Percentiles rank a stretch among this genome's conserved stretches.
phyloP scores from a whole-genome alignment of 2,888 invertebrate genomes.

The Epirrhoe tristata region DNA sequence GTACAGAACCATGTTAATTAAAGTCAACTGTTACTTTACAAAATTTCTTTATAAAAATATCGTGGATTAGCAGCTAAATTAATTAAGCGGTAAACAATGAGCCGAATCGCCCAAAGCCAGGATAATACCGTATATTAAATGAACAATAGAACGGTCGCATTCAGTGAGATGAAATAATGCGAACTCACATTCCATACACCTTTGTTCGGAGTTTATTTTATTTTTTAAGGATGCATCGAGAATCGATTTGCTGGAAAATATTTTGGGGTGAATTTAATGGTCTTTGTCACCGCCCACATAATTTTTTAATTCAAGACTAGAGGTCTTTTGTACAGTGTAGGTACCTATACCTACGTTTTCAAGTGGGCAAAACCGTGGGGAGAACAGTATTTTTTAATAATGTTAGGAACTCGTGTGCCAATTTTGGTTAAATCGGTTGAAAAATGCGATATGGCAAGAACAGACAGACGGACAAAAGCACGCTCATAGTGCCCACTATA shows the following conservation, averaged over 20 bases:
- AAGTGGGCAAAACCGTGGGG: no score
- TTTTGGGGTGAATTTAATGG: slow-evolving; percentile 8
- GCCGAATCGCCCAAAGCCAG: slow-evolving; percentile 45
- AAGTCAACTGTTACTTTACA: neutral
- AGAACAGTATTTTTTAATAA: no score
- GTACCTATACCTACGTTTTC: no score
- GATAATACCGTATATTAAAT: slow-evolving; percentile 57
- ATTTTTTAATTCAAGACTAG: no score
- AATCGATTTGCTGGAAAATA: slow-evolving; percentile 43
- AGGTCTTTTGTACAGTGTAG: no score
- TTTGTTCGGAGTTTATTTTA: slow-evolving; percentile 43
- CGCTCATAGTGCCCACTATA: no score
- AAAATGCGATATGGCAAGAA: no score
- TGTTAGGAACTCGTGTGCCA: no score
- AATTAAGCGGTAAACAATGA: slow-evolving; percentile 62
- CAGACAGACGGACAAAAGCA: no score
- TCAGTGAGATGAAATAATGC: slow-evolving; percentile 55
- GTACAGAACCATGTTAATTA: neutral
- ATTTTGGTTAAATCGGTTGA: no score
- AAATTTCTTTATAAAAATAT: slow-evolving; percentile 45
- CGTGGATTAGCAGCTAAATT: slow-evolving; percentile 58
- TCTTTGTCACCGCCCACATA: neutral
- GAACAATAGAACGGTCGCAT: slow-evolving; percentile 50
- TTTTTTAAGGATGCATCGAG: slow-evolving; percentile 48
- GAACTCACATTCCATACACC: slow-evolving; percentile 42